These are phyloP conservation scores for Chaenocephalus aceratus DNA, from an alignment of 2,113 vertebrate species.

Conservation along the genomic window DNA sequence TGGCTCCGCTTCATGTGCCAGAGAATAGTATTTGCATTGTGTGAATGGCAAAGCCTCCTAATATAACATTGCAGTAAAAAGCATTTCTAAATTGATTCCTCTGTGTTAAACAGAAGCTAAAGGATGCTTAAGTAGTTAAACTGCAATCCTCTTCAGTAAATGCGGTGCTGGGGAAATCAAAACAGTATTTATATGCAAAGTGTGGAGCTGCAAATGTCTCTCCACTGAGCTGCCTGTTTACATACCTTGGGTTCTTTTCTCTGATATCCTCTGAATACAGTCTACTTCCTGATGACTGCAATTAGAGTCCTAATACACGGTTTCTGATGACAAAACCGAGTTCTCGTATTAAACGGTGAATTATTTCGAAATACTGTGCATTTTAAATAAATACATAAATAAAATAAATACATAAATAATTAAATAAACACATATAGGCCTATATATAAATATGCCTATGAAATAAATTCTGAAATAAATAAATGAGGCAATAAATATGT, in stretches of 20 bases:
- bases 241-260: not conserved
- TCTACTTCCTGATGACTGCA: no score
- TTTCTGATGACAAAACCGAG: no score
- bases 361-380: no score
- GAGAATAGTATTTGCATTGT: not conserved
- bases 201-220: not conserved
- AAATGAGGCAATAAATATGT: no score
- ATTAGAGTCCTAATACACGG: no score
- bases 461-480: no score
- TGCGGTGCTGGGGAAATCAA: constrained; percentile 14
- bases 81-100: not conserved
- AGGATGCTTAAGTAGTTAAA: constrained; percentile 9
- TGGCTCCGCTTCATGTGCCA: not conserved
- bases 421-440: no score
- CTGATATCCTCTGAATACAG: no score
- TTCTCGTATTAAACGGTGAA: no score
- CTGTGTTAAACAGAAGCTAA: not conserved
- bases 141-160: constrained; percentile 8
- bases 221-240: constrained; percentile 8
- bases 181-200: constrained; percentile 7
- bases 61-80: not conserved
- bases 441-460: no score
- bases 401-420: no score
- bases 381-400: no score
- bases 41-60: not conserved